These are phyloP conservation scores for Eupithecia exiguata DNA, from an alignment of 2,888 invertebrate genomes.

Conservation along the genomic window DNA sequence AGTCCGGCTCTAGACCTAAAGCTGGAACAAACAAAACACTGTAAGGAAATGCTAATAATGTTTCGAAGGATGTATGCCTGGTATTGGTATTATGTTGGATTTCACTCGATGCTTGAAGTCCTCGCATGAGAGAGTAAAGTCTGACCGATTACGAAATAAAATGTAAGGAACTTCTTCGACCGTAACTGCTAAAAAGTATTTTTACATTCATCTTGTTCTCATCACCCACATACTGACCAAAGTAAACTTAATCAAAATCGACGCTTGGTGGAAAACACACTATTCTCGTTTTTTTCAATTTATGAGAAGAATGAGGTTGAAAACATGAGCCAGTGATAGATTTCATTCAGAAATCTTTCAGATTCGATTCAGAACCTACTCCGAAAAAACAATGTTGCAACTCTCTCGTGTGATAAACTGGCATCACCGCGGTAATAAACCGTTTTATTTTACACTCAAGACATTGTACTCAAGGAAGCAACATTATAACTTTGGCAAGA, in stretches of 20 bases:
- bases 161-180: background rate
- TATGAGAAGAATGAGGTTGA: background rate
- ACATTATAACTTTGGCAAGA: background rate
- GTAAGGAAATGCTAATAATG: background rate
- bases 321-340: background rate
- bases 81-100: background rate
- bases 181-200: background rate
- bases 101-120: background rate
- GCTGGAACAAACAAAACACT: constrained; percentile 80
- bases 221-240: background rate
- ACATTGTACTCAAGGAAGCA: background rate
- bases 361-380: background rate
- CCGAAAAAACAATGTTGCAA: constrained; percentile 2
- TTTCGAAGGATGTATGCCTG: background rate
- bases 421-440: constrained; percentile 7
- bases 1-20: constrained; percentile 91
- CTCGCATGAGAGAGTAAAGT: background rate
- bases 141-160: background rate
- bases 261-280: background rate
- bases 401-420: constrained; percentile 1
- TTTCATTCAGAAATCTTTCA: too few relatives aligned
- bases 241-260: background rate
- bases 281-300: background rate
- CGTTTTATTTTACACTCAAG: constrained; percentile 7
- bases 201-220: background rate